Percentiles rank a stretch among this genome's conserved stretches.
phyloP scores from a whole-genome alignment of 2,888 invertebrate genomes.

The Tridacna gigas region DNA sequence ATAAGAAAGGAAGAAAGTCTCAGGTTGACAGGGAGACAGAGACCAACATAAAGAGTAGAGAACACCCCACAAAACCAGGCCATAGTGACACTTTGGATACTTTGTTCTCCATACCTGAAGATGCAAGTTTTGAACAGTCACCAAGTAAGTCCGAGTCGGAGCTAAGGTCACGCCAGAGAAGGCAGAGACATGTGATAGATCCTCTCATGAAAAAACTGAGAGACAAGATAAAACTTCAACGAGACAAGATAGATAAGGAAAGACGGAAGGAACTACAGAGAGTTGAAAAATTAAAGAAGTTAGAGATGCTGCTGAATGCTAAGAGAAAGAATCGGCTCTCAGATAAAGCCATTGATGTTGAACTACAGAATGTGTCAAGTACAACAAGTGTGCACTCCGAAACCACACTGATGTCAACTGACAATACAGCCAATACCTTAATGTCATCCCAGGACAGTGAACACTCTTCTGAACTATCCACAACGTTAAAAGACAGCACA shows the following conservation, averaged over 20 bases:
- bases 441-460: conserved; percentile 60
- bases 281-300: conserved; percentile 77
- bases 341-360: conserved; percentile 71
- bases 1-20: conserved; percentile 18
- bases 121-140: conserved; percentile 72
- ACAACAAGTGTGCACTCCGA: conserved; percentile 72
- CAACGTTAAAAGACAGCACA: conserved; percentile 77
- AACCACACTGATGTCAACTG: conserved; percentile 61
- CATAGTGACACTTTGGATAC: conserved; percentile 72
- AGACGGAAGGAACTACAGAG: conserved; percentile 74
- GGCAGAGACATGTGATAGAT: conserved; percentile 75
- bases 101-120: conserved; percentile 82
- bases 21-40: conserved; percentile 38
- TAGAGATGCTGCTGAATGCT: conserved; percentile 76
- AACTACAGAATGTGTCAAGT: conserved; percentile 75
- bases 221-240: conserved; percentile 79
- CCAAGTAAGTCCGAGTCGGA: conserved; percentile 61
- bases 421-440: conserved; percentile 58
- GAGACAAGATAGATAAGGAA: conserved; percentile 78
- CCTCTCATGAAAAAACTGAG: conserved; percentile 80
- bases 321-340: conserved; percentile 74
- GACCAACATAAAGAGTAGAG: conserved; percentile 50
- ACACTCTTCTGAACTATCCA: conserved; percentile 69
- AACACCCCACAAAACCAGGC: conserved; percentile 8
- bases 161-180: conserved; percentile 51